Evolutionary conservation across 2,888 invertebrate species (phyloP).

Genomic region (Sthenelais limicola): DNA sequence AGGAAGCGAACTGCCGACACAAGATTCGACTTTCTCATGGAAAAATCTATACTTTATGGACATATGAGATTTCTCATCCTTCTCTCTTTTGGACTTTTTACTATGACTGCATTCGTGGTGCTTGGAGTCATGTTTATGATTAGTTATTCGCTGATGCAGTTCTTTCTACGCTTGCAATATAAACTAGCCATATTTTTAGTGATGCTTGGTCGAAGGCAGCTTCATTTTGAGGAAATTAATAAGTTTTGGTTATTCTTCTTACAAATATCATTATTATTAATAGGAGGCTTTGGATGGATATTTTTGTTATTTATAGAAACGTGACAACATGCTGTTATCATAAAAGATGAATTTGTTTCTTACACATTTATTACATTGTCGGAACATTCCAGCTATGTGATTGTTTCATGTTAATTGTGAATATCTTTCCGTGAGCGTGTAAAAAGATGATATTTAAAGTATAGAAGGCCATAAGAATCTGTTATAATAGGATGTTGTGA

Average conservation of each 20-base stretch:
- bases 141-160: conserved; percentile 20
- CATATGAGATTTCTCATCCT: conserved; percentile 25
- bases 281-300: conserved; percentile 35
- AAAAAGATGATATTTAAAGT: too few relatives aligned
- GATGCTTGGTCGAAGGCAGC: conserved; percentile 14
- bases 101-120: not conserved
- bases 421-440: too few relatives aligned
- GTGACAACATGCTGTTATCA: conserved; percentile 21
- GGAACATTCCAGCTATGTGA: too few relatives aligned
- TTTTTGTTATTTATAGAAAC: conserved; percentile 31
- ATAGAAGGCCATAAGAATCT: too few relatives aligned
- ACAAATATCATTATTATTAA: conserved; percentile 3
- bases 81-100: conserved; percentile 17
- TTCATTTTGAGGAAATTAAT: conserved; percentile 16
- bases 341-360: too few relatives aligned
- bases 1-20: conserved; percentile 12
- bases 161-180: conserved; percentile 23
- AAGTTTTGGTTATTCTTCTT: not conserved
- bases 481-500: too few relatives aligned
- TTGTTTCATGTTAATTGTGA: too few relatives aligned
- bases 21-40: conserved; percentile 27
- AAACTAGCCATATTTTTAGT: conserved; percentile 32
- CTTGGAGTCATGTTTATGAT: conserved; percentile 4
- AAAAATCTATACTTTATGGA: conserved; percentile 14
- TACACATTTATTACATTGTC: too few relatives aligned